Evolutionary conservation across 2,113 vertebrate genomes (phyloP), one percentile per base, ranked within the genome.

Genomic region (Crotalus viridis): DNA sequence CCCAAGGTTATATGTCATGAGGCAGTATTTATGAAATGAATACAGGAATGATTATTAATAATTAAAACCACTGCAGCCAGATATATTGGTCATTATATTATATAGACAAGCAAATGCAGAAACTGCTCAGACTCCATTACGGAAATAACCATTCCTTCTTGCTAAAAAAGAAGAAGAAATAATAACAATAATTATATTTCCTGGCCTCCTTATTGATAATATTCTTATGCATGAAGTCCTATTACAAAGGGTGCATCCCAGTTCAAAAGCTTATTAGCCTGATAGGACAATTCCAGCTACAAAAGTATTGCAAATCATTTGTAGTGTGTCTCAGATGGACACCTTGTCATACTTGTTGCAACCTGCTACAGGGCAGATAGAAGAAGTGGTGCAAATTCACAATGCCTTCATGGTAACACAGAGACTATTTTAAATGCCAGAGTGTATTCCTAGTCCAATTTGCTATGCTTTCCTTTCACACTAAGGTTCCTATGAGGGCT

Each of bases 351-450:
- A 26, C 46, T 21, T 89, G 61, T 6, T 57, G 64, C 57, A 55
- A 48, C 54, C 54, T 59, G 43, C 39, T 92, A 21, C 43, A 59
- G 39, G 39, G 39, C 39, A 89, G 61, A 81, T 10, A 89, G 39
- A 85, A 57, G 12, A 56, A 48, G 46, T 21, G 22, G 54, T 48
- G 43, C 52, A 51, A 48, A 48, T 43, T 69, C 69, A 57, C 88
- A 85, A 85, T 55, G 52, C 85, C 85, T 92, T 89, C 54, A 89
- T 85, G 57, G 92, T 69, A 15, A 46, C 7, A 5, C 28, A 43
- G 69, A 51, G 86, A 93, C 22, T 43, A 10, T 22, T 39, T 21
- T 85, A 88, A 92, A 93, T 89, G 55, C 55, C 69, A 89, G 85
- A 89, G 24, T 52, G 59, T 81, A 55, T 69, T 85, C 39, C 56